Evolutionary conservation across 2,888 invertebrate species (phyloP), one percentile per base, ranked within the genome.

Genomic region (Lordiphosa andalusiaca): DNA sequence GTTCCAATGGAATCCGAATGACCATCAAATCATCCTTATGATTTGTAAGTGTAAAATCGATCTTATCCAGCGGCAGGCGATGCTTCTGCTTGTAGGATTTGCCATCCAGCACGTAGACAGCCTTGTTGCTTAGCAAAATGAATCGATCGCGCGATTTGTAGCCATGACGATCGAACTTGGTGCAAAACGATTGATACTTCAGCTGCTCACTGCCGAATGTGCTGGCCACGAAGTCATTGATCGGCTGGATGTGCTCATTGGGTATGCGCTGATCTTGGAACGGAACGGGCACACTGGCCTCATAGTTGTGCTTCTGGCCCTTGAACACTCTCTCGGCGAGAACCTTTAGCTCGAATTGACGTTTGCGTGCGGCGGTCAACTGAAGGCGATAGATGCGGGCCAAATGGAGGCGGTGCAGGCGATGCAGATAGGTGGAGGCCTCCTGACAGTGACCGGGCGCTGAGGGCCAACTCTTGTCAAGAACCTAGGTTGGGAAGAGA

Each of bases 101-200:
- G 0, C 92, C 93, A 86, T 95, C 95, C 42, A 95, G 88, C 23
- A 97, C 92, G 89, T 96, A 96, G 35, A 98, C 90, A 16, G 94
- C 94, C 75, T 92, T 91, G 85, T 94, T 93, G 4, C 96, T 96
- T 12, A 97, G 91, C 33, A 97, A 91, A 54, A 97, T 90, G 1
- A 95, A 92, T 62, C 97, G 92, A 70, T 94, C 93, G 25, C 97
- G 92, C 0, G 95, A 93, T 89, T 96, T 97, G 91, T 98, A 97
- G 7, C 97, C 97, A 86, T 95, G 96, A 0, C 98, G 93, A 91
- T 98, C 97, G 90, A 94, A 97, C 89, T 98, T 98, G 51, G 94
- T 93, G 10, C 95, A 95, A 47, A 93, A 91, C 39, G 94, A 93
- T 94, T 95, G 95, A 89, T 73, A 90, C 88, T 94, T 92, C 67